Evolutionary conservation across 2,888 invertebrate species (phyloP).

Genomic region (Palloptera scutellata): DNA sequence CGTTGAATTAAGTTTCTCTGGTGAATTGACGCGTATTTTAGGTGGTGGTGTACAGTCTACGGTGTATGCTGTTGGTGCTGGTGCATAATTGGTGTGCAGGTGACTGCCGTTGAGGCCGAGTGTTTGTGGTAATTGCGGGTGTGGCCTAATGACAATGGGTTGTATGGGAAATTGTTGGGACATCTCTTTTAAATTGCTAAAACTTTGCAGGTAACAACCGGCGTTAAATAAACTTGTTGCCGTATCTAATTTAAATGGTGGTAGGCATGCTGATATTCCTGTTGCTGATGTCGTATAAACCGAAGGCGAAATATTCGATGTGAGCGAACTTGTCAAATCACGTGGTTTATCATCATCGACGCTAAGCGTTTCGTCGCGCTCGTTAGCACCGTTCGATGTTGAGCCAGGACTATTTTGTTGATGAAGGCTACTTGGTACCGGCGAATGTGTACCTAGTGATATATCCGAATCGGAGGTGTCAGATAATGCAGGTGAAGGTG

Average conservation of each 20-base stretch:
- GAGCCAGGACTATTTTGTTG: conserved; percentile 64
- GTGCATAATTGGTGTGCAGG: conserved; percentile 13
- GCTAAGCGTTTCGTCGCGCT: conserved; percentile 61
- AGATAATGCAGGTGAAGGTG: conserved; percentile 61
- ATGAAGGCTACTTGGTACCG: conserved; percentile 63
- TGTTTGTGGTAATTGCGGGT: conserved; percentile 61
- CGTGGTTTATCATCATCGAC: conserved; percentile 63
- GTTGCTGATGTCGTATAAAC: conserved; percentile 40
- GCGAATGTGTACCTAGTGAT: conserved; percentile 64
- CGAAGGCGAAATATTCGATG: conserved; percentile 46
- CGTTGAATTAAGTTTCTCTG: conserved; percentile 62
- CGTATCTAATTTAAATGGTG: conserved; percentile 59
- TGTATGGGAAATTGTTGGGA: conserved; percentile 63
- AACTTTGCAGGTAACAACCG: conserved; percentile 63
- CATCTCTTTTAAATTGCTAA: conserved; percentile 63
- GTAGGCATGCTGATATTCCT: conserved; percentile 52
- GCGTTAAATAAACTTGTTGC: conserved; percentile 61
- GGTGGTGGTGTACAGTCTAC: conserved; percentile 55
- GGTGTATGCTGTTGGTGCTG: conserved; percentile 53
- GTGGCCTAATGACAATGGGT: conserved; percentile 63
- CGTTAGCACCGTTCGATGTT: conserved; percentile 63
- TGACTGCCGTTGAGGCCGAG: conserved; percentile 53
- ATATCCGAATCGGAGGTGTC: conserved; percentile 65
- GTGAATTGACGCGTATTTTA: conserved; percentile 63
- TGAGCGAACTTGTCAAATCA: conserved; percentile 56